phyloP scores from a whole-genome alignment of 2,797 vertebrate genomes.

The Apogon talboti region DNA sequence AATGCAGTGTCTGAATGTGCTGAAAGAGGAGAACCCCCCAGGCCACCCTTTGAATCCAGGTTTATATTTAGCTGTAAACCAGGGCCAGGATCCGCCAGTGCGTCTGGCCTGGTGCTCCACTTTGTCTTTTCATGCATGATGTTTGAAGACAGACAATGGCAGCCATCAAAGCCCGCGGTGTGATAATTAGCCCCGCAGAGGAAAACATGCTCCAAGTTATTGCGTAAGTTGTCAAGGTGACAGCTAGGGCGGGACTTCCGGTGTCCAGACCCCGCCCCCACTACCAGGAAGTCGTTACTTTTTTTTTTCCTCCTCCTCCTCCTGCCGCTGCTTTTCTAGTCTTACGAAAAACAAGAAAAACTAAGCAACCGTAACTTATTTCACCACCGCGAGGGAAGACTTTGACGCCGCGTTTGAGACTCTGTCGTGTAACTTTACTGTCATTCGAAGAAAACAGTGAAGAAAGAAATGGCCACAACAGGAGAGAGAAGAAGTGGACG shows the following conservation, averaged over 20 bases:
- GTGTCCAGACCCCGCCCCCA: neutral
- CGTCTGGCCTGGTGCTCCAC: neutral
- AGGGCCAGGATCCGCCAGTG: neutral
- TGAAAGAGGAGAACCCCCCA: no score
- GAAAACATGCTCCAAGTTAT: neutral
- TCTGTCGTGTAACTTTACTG: constrained; percentile 23
- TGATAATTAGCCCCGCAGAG: constrained; percentile 16
- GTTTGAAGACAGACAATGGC: neutral
- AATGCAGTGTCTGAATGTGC: no score
- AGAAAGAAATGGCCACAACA: constrained; percentile 31
- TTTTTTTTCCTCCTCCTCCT: constrained; percentile 19
- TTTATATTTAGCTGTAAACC: neutral
- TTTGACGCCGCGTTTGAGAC: neutral
- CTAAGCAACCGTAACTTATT: constrained; percentile 34
- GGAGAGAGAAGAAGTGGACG: constrained; percentile 14
- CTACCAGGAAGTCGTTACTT: constrained; percentile 72
- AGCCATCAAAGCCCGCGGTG: neutral
- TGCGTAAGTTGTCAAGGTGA: constrained; percentile 51
- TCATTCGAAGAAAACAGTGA: constrained; percentile 30
- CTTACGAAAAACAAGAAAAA: constrained; percentile 38
- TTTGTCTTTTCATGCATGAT: neutral
- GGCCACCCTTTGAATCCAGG: no score
- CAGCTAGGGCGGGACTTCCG: constrained; percentile 71
- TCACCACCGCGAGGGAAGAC: neutral
- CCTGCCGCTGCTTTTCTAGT: neutral